Evolutionary conservation across 2,888 invertebrate species (phyloP).

Genomic region (Marronus borbonicus): DNA sequence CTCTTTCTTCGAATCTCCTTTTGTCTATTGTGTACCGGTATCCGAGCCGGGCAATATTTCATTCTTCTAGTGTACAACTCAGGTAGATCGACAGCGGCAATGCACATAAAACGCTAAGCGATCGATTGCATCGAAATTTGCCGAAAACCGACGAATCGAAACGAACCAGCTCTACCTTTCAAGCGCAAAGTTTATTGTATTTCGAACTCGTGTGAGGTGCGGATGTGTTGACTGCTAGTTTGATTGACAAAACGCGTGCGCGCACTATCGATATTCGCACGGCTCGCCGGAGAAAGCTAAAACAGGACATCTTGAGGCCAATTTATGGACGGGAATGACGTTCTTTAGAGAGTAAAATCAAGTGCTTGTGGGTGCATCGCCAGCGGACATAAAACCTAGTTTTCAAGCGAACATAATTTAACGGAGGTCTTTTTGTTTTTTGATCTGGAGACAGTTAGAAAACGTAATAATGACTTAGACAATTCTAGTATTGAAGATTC

Average conservation of each 20-base stretch:
- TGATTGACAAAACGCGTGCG: slow-evolving; percentile 25
- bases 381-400: neutral
- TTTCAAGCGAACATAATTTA: neutral
- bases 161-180: slow-evolving; percentile 21
- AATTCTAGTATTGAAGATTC: neutral
- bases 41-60: slow-evolving; percentile 13
- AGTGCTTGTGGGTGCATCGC: slow-evolving; percentile 15
- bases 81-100: slow-evolving; percentile 25
- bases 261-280: slow-evolving; percentile 16
- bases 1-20: neutral
- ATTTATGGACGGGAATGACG: slow-evolving; percentile 15
- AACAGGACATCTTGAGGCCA: slow-evolving; percentile 7
- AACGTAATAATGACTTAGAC: slow-evolving; percentile 37
- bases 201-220: neutral
- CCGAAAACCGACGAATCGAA: slow-evolving; percentile 14
- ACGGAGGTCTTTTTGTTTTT: neutral
- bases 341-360: slow-evolving; percentile 16
- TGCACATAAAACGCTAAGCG: slow-evolving; percentile 12
- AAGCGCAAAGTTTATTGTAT: slow-evolving; percentile 17
- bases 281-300: neutral
- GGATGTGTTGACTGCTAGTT: neutral
- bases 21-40: neutral
- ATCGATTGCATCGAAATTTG: slow-evolving; percentile 23
- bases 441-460: neutral
- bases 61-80: neutral